Evolutionary conservation across 1,140 invertebrate genomes (phyloP), one percentile per base, ranked within the genome.

Genomic region (Nylanderia fulva): DNA sequence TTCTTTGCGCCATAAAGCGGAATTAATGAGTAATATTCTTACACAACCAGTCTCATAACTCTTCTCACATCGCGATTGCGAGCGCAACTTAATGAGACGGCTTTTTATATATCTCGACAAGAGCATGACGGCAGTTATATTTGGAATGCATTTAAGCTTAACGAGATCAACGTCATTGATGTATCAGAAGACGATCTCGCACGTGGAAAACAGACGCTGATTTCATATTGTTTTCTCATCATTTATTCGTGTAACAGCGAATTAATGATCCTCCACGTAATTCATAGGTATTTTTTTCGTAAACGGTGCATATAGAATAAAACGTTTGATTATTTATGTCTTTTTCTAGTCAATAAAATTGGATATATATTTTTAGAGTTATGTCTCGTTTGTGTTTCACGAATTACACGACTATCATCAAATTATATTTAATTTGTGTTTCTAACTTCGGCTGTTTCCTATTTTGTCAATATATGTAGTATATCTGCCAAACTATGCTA

Each of bases 21-120:
- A 61, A 86, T 87, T 56, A 83, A 75, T 15, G 66, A 27, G 68
- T 68, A 82, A 82, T 87, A 77, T 71, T 72, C 69, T 83, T 63
- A 56, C 74, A 60, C 56, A 56, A 82, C 45, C 27, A 74, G 60
- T 85, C 83, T 64, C 66, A 36, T 85, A 85, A 85, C 56, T 79
- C 48, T 61, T 79, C 45, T 36, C 39, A 11, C 52, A 56, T 56
- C 8, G n/a, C 8, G 42, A n/a, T 36, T n/a, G 15, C 36, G 15
- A 71, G 11, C 58, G 33, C n/a, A 7, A 21, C 27, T 74, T 69
- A 74, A 82, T 74, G n/a, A 72, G 68, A 33, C 54, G 18, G 18
- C 29, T n/a, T n/a, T 69, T 69, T 45, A 48, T n/a, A n/a, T 33
- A 39, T 36, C 6, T 29, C 66, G 21, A 58, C 48, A 54, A 24